These are phyloP conservation scores for Himalopsyche anomala DNA, from an alignment of 2,888 invertebrate species.

Conservation along the genomic window DNA sequence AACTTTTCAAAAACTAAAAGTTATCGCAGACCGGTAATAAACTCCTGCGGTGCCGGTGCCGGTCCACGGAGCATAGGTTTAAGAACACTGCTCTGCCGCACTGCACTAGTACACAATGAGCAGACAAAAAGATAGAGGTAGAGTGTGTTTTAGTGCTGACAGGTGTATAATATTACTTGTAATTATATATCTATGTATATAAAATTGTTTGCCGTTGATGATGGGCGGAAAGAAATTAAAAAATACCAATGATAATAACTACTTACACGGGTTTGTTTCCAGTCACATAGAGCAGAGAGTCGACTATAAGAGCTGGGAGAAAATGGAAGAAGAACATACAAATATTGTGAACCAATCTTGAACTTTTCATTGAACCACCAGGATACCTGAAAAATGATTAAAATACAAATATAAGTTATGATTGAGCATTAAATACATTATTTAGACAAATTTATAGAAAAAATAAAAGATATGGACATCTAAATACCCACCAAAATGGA, in stretches of 20 bases:
- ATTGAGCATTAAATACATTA: not conserved
- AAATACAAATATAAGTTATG: too few relatives aligned
- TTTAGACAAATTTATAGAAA: not conserved
- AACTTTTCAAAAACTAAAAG: too few relatives aligned
- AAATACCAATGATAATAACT: not conserved
- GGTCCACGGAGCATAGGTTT: too few relatives aligned
- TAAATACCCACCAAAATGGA: too few relatives aligned
- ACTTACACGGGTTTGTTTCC: constrained; percentile 94
- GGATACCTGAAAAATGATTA: constrained; percentile 78
- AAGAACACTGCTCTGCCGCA: too few relatives aligned
- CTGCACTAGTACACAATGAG: too few relatives aligned
- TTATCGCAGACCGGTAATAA: too few relatives aligned
- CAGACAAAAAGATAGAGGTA: too few relatives aligned
- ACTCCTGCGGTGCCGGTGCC: too few relatives aligned
- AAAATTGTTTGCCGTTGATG: not conserved
- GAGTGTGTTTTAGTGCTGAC: too few relatives aligned
- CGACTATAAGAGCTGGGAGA: constrained; percentile 92
- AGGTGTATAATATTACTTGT: too few relatives aligned
- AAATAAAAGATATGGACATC: too few relatives aligned
- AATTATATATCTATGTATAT: constrained; percentile 39
- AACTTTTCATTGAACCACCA: constrained; percentile 91
- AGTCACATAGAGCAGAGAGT: constrained; percentile 84
- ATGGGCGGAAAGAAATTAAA: not conserved
- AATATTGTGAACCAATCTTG: constrained; percentile 85
- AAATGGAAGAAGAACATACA: constrained; percentile 92